Conservation (phyloP, 2,113 vertebrate species). For the Corythaixoides concolor region DNA sequence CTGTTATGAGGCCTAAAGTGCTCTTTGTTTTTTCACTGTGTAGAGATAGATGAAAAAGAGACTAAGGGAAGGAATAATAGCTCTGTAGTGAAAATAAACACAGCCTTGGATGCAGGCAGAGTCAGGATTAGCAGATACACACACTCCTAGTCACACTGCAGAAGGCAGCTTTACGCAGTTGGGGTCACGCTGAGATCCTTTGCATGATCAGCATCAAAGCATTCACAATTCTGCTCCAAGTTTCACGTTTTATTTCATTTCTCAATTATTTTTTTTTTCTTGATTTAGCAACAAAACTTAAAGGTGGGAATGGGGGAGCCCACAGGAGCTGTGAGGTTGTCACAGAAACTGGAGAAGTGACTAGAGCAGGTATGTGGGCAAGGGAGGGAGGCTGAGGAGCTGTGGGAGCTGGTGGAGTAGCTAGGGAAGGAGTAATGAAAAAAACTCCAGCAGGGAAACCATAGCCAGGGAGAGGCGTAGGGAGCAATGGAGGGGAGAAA, state of each 20-base stretch:
- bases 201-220: background rate
- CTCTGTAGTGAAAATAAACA: background rate
- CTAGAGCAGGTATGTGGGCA: accelerated
- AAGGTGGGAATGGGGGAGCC: background rate
- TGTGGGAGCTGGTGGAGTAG: background rate
- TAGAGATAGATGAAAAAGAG: background rate
- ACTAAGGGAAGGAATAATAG: background rate
- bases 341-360: background rate
- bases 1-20: background rate
- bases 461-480: background rate
- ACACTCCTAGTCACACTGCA: background rate
- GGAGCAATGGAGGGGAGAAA: background rate
- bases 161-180: background rate
- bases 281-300: background rate
- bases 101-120: background rate
- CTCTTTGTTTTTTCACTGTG: background rate
- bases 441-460: background rate
- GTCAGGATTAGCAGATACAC: background rate
- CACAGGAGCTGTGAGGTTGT: background rate
- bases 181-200: background rate
- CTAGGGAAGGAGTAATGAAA: background rate
- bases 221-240: accelerated
- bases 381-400: background rate
- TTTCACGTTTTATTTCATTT: background rate
- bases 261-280: background rate